Conservation (phyloP, 2,113 vertebrate genomes). For the Nanorana parkeri region DNA sequence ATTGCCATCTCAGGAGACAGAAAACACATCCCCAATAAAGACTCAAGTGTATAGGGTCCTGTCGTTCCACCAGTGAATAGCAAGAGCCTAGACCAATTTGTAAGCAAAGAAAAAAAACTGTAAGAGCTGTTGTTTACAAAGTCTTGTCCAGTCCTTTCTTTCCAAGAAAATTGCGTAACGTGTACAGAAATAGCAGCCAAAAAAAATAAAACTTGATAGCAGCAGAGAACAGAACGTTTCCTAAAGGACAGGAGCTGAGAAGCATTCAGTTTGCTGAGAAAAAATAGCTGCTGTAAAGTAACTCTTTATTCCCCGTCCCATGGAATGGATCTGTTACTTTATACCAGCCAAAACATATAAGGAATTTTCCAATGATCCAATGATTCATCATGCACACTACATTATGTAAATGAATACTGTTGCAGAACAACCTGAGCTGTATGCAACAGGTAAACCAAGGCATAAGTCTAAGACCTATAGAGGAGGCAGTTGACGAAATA, state of each 20-base stretch:
- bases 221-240: conserved; percentile 58
- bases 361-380: background rate
- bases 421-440: too few relatives aligned
- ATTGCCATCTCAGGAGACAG: background rate
- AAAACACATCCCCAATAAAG: background rate
- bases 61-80: conserved; percentile 18
- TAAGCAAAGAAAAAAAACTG: conserved; percentile 46
- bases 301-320: background rate
- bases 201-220: conserved; percentile 59
- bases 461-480: too few relatives aligned
- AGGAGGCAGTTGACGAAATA: too few relatives aligned
- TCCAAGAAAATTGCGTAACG: conserved; percentile 58
- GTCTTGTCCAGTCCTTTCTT: conserved; percentile 56
- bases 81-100: conserved; percentile 31
- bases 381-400: background rate
- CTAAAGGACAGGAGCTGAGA: conserved; percentile 55
- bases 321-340: background rate
- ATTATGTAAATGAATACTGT: background rate
- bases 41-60: conserved; percentile 3
- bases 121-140: conserved; percentile 53
- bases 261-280: conserved; percentile 51
- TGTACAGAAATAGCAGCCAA: conserved; percentile 59
- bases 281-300: conserved; percentile 49
- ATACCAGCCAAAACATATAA: background rate
- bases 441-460: too few relatives aligned